Evolutionary conservation across 1,140 invertebrate species (phyloP), one percentile per base, ranked within the genome.

Genomic region (Ruditapes philippinarum): DNA sequence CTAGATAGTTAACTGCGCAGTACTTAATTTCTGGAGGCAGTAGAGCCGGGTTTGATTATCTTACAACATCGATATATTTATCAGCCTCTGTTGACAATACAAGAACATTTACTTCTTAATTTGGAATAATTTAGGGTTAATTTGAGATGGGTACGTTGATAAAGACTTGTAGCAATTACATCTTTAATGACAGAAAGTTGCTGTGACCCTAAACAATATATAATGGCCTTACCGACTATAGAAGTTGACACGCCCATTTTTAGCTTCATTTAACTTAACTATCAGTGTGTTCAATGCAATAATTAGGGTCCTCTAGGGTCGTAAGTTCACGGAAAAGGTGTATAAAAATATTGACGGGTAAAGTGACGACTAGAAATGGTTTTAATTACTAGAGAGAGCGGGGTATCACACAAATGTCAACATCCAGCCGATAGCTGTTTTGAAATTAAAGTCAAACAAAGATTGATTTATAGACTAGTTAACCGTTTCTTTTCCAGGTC

Each of bases 61-160:
- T 70, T 70, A 70, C 65, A 70, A n/a, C 65, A 70, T 70, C 65
- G 65, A 70, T 70, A 70, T 70, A 38, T 70, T 36, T 70, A 70
- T 33, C 22, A 70, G 28, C 65, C 9, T 70, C 33, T 14, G 14
- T 17, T 38, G 65, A 70, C 65, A 70, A 70, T 38, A 38, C 33
- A n/a, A 17, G 38, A 70, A 70, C 36, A 70, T 70, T 70, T 70
- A 70, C 65, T 70, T 70, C 65, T 70, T 70, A 40, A 70, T 57
- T 25, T 57, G 25, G 54, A 19, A 57, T 57, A 57, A 57, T 70
- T 70, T 70, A 70, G 31, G 65, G 65, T 36, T 62, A 62, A 62
- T 62, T 62, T 62, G 25, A 62, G 57, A 62, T 28, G 22, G 57
- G 57, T 28, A 62, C 57, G 28, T 62, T 62, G 57, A 62, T 28